Evolutionary conservation across 2,888 invertebrate genomes (phyloP), one percentile per base, ranked within the genome.

Genomic region (Netelia fuscicornis): DNA sequence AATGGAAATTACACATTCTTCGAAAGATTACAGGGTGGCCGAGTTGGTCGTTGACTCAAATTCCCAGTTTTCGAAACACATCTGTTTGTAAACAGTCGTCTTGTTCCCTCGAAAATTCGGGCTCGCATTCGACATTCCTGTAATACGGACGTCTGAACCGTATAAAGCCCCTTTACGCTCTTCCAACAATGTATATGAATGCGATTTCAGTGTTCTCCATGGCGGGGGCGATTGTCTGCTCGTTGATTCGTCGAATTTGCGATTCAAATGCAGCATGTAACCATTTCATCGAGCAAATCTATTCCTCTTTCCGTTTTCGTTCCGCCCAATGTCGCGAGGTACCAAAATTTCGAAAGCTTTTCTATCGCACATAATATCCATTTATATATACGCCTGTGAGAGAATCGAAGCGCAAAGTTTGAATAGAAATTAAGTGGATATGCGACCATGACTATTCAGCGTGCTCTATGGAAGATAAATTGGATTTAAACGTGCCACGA

Each of bases 211-310:
- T 17, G 6, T 54, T 54, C 54, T 1, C 37, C 37, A 6, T 37
- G 6, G 3, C 37, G 20, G 2, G 20, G 58, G 17, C 79, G 65
- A 65, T 71, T 80, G 79, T 80, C 72, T 80, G 79, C 79, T 56
- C 65, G 79, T 80, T 80, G 64, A 80, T 72, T 80, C 65, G 79
- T 56, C 62, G 79, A 72, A 80, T 80, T 72, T 80, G 79, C 65
- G 56, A 80, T 80, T 80, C 71, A 72, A 72, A 80, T 71, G 20
- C 71, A 71, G 13, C 30, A 42, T 58, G 58, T 17, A 58, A 58
- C 20, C 58, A 58, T 58, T 23, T 58, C 58, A 58, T 9, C 8
- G 9, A 20, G 8, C 23, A 20, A 20, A 58, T 17, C 2, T 6
- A 54, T 54, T n/a, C 54, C 58, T 20, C 58, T 58, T 58, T 58